phyloP scores from a whole-genome alignment of 2,888 invertebrate species.

The Caenorhabditis angaria region DNA sequence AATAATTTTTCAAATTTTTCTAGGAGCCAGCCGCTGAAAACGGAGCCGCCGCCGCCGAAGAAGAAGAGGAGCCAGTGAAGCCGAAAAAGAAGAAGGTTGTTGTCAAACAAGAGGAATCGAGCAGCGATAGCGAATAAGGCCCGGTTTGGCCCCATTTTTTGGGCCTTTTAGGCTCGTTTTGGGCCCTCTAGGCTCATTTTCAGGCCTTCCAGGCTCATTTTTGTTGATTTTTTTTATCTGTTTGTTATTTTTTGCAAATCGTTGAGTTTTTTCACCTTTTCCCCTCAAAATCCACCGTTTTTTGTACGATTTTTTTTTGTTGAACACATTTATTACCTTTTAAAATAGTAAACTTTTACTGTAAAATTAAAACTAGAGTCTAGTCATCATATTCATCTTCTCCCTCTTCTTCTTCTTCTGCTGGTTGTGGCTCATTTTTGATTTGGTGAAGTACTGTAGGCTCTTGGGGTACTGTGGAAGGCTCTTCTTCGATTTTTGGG shows the following conservation, averaged over 20 bases:
- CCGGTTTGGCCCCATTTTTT: no score
- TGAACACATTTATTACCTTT: not conserved
- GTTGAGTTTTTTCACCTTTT: not conserved
- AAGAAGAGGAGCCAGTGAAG: conserved; percentile 7
- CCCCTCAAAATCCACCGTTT: no score
- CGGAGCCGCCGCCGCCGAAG: not conserved
- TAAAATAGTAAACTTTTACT: not conserved
- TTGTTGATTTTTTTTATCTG: not conserved
- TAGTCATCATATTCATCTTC: not conserved
- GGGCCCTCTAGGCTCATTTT: no score
- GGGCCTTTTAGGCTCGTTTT: no score
- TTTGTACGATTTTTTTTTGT: conserved; percentile 1
- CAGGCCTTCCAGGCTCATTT: not conserved
- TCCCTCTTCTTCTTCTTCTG: not conserved
- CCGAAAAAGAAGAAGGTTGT: conserved; percentile 6
- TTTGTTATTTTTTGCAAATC: not conserved
- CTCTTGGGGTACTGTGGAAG: not conserved
- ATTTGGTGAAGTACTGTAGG: not conserved
- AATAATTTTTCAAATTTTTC: not conserved
- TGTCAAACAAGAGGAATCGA: conserved; percentile 10
- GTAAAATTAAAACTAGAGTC: no score
- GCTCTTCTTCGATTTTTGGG: not conserved
- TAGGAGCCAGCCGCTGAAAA: not conserved
- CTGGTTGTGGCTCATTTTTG: not conserved
- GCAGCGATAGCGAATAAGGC: conserved; percentile 27